Evolutionary conservation across 1,140 invertebrate genomes (phyloP).

Genomic region (Aricia agestis): DNA sequence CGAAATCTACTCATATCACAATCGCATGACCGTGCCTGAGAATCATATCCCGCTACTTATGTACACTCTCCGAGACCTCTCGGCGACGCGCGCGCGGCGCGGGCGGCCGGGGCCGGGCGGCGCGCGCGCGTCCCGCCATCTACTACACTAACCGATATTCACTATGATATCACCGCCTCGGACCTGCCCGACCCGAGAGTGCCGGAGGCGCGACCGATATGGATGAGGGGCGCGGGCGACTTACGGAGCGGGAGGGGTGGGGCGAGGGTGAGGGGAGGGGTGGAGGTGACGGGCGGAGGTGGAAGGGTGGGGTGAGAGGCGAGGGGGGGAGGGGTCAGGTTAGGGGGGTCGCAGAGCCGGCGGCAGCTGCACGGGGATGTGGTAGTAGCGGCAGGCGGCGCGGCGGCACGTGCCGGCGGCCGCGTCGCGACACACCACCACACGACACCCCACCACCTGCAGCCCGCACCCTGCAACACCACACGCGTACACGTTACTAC

Average conservation of each 20-base stretch:
- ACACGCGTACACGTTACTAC: constrained; percentile 8
- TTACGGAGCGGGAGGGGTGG: constrained; percentile 21
- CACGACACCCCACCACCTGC: constrained; percentile 94
- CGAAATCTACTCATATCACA: constrained; percentile 74
- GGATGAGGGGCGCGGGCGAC: constrained; percentile 45
- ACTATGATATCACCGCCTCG: constrained; percentile 28
- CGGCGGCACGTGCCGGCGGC: constrained; percentile 92
- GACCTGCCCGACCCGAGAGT: constrained; percentile 43
- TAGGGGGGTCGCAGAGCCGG: constrained; percentile 78
- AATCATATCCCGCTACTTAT: constrained; percentile 72
- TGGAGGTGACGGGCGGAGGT: constrained; percentile 77
- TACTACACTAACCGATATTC: constrained; percentile 44
- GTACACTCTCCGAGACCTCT: constrained; percentile 60
- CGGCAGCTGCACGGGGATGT: constrained; percentile 90
- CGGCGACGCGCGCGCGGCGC: constrained; percentile 26
- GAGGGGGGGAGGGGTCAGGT: constrained; percentile 75
- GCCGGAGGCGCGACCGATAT: constrained; percentile 55
- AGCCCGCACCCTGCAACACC: constrained; percentile 87
- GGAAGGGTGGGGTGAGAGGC: constrained; percentile 68
- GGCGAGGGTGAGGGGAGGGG: constrained; percentile 67
- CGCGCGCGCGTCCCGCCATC: constrained; percentile 33
- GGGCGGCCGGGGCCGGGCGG: constrained; percentile 19
- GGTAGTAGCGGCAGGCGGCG: constrained; percentile 95
- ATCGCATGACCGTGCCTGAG: constrained; percentile 73
- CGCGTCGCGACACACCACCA: constrained; percentile 95